These are phyloP conservation scores for Drosophila subsilvestris DNA, from an alignment of 2,888 invertebrate genomes.

Conservation along the genomic window DNA sequence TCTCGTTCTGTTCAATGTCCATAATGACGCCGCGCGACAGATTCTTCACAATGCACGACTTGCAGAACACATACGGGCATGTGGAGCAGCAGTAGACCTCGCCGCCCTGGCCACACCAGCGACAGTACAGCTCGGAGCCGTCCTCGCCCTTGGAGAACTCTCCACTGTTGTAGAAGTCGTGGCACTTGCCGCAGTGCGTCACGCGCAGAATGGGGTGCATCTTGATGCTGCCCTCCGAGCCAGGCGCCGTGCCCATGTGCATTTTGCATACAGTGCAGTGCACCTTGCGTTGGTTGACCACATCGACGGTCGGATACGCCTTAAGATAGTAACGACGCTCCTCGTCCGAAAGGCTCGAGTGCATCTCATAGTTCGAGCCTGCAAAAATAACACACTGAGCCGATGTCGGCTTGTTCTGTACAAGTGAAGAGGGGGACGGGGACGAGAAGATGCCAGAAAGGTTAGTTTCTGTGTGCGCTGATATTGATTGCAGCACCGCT, in stretches of 20 bases:
- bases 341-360: slow-evolving; percentile 85
- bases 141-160: slow-evolving; percentile 93
- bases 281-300: slow-evolving; percentile 86
- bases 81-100: slow-evolving; percentile 91
- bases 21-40: slow-evolving; percentile 88
- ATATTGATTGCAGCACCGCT: slow-evolving; percentile 73
- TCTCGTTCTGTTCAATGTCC: slow-evolving; percentile 90
- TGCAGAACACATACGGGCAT: slow-evolving; percentile 90
- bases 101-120: slow-evolving; percentile 93
- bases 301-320: slow-evolving; percentile 86
- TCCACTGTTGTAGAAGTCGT: slow-evolving; percentile 91
- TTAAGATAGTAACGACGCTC: slow-evolving; percentile 85
- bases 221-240: slow-evolving; percentile 87
- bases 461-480: slow-evolving; percentile 72
- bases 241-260: slow-evolving; percentile 90
- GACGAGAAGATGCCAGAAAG: slow-evolving; percentile 54
- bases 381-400: slow-evolving; percentile 75
- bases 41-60: slow-evolving; percentile 91
- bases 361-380: slow-evolving; percentile 84
- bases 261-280: slow-evolving; percentile 91
- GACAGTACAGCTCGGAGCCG: slow-evolving; percentile 92
- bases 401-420: slow-evolving; percentile 97
- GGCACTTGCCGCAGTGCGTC: slow-evolving; percentile 89
- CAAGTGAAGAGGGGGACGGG: slow-evolving; percentile 17
- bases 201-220: slow-evolving; percentile 90